Base-by-base conservation (phyloP, 2,888 invertebrate species). In the Latheticus oryzae region DNA sequence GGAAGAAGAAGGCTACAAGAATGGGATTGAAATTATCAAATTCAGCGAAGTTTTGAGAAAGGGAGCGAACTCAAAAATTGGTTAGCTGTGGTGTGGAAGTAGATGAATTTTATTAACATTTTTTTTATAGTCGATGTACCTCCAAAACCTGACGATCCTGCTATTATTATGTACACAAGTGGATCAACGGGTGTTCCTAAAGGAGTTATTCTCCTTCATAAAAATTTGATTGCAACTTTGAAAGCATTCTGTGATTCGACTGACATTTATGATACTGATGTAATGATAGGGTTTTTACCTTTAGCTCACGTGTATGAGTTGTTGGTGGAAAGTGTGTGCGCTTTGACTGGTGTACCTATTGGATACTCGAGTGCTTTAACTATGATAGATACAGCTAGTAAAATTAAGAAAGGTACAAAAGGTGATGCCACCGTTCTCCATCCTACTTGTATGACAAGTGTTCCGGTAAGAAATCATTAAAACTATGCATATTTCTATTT, bases 101-200 rank as follows among this genome's bases (percentile, higher is more conserved):
- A 19, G 5, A 19, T 19, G 5, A 19, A 4, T 19, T 5, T 5
- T 19, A 5, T 19, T 19, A 5, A 19, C 5, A 28, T 28, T 28
- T 28, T 28, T 28, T 33, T 40, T 26, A 5, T 11, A 56, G 59
- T 59, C 23, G 59, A 33, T 8, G 32, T 50, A 4, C 83, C 85
- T 3, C 93, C 95, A 1, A 78, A 79, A 3, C 79, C 87, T 3
- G 81, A 85, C 7, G 97, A 98, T 78, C 87, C 90, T 2, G 98
- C 98, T 38, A 94, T 99, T 70, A 90, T 99, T 28, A 99, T 99
- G 98, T 99, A 98, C 83, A 99, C 98, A 1, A 96, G 95, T 67
- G 98, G 98, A 3, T 97, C 97, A 0, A 98, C 98, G 2, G 97
- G 97, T 45, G 87, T 90, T 57, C 97, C 97, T 0, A 97, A 97